Conservation (phyloP, 2,113 vertebrate genomes). For the Catharus bicknelli region DNA sequence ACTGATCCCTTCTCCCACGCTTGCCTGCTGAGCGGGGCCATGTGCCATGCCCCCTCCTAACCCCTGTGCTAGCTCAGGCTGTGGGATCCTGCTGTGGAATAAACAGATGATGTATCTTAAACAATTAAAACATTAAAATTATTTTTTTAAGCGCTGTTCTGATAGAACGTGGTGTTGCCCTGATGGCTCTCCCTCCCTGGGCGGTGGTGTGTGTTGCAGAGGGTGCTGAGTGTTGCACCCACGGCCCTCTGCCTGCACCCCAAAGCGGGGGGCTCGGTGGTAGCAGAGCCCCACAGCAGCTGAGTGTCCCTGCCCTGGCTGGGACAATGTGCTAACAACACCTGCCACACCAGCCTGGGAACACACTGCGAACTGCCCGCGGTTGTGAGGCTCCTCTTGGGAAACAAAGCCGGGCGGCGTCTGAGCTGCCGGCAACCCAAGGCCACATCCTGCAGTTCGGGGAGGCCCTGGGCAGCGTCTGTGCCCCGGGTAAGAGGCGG, state of each 20-base stretch:
- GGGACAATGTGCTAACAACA: fast-evolving
- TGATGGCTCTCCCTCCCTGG: not conserved
- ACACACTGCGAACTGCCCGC: fast-evolving
- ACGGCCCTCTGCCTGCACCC: not conserved
- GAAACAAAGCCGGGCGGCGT: fast-evolving
- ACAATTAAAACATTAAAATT: constrained; percentile 25
- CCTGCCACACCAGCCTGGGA: not conserved
- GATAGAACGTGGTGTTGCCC: not conserved
- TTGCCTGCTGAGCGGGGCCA: not conserved
- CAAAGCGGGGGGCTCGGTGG: fast-evolving
- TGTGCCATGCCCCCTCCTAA: fast-evolving
- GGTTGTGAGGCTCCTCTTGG: not conserved
- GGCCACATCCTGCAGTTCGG: not conserved
- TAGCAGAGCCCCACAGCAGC: not conserved
- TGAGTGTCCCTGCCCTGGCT: not conserved
- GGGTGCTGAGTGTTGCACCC: fast-evolving
- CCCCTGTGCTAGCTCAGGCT: not conserved
- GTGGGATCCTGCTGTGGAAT: not conserved
- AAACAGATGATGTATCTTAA: not conserved
- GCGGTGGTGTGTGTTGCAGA: fast-evolving
- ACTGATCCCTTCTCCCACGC: not conserved
- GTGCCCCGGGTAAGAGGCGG: not conserved
- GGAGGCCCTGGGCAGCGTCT: not conserved
- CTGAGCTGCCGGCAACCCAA: not conserved
- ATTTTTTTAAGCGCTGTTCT: constrained; percentile 31